Evolutionary conservation across 2,113 vertebrate species (phyloP).

Genomic region (Montifringilla adamsi): DNA sequence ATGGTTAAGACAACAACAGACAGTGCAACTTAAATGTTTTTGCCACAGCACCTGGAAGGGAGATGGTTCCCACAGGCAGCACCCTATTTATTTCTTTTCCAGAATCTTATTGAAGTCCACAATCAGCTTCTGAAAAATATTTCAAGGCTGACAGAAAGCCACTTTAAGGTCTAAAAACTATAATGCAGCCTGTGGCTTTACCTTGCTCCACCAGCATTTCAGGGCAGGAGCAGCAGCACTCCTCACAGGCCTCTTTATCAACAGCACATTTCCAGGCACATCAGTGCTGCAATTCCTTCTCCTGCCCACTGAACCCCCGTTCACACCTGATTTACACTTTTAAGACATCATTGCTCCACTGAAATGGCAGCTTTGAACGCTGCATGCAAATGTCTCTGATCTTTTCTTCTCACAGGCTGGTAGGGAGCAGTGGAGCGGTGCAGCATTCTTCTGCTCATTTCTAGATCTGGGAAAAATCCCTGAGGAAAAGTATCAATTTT

Average conservation of each 20-base stretch:
- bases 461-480: background rate
- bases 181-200: background rate
- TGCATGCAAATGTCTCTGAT: background rate
- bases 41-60: background rate
- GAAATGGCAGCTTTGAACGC: background rate
- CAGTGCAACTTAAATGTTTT: background rate
- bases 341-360: background rate
- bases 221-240: background rate
- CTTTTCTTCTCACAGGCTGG: background rate
- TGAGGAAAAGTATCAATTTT: background rate
- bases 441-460: background rate
- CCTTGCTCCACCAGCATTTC: background rate
- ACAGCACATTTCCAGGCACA: background rate
- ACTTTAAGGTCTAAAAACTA: background rate
- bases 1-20: background rate
- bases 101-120: background rate
- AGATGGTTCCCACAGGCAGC: background rate
- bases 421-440: rapidly evolving
- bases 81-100: background rate
- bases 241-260: background rate
- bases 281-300: background rate
- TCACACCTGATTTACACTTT: background rate
- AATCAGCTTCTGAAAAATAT: background rate
- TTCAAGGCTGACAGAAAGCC: background rate
- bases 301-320: background rate